Evolutionary conservation across 2,888 invertebrate species (phyloP).

Genomic region (Molorchus minor): DNA sequence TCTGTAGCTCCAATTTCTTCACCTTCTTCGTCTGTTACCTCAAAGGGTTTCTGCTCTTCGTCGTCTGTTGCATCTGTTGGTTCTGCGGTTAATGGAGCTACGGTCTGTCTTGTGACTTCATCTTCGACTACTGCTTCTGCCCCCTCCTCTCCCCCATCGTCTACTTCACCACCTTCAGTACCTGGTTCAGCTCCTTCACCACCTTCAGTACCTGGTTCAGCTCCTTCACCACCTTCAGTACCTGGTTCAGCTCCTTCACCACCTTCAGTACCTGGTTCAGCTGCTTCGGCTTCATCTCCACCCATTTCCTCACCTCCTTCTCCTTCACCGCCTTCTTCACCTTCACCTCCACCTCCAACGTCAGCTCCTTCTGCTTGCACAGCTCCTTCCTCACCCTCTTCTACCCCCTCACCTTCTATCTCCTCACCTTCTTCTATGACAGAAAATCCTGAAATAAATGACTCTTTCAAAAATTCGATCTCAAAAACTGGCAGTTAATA

Average conservation of each 20-base stretch:
- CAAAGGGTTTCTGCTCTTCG: neutral
- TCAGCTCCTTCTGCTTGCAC: neutral
- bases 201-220: neutral
- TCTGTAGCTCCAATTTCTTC: neutral
- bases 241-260: constrained; percentile 3
- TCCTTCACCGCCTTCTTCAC: constrained; percentile 11
- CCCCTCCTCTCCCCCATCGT: neutral
- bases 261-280: neutral
- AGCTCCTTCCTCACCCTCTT: too few species aligned
- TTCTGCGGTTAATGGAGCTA: neutral
- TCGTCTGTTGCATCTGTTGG: neutral
- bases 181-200: neutral
- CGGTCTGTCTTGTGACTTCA: too few species aligned
- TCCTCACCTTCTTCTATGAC: too few species aligned
- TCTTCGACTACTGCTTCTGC: neutral
- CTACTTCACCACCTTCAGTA: neutral
- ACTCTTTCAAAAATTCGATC: too few species aligned
- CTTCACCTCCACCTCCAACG: constrained; percentile 16
- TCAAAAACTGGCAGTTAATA: too few species aligned
- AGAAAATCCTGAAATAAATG: too few species aligned
- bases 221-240: constrained; percentile 6
- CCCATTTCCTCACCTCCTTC: constrained; percentile 5
- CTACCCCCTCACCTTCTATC: too few species aligned
- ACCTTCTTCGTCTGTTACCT: neutral
- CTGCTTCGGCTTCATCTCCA: neutral